Percentiles rank a stretch among this genome's conserved stretches.
phyloP scores from a whole-genome alignment of 2,113 vertebrate species.

The Pipa parva region DNA sequence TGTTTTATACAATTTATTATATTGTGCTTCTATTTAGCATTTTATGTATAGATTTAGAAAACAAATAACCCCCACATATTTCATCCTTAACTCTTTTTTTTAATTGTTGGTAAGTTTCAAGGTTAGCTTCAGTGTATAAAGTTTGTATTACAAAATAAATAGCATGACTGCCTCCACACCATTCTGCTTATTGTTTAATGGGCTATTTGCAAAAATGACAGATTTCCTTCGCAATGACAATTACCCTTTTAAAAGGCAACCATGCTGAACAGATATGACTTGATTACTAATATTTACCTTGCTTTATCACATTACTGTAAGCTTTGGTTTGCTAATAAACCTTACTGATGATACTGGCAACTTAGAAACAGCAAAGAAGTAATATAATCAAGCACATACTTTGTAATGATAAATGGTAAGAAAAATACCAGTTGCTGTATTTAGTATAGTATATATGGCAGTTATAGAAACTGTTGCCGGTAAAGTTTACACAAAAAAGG shows the following conservation, averaged over 20 bases:
- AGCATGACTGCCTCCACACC: conserved; percentile 13
- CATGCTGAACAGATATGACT: conserved; percentile 30
- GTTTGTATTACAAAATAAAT: conserved; percentile 21
- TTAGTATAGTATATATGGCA: not conserved
- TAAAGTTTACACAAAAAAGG: not conserved
- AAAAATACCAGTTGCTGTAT: not conserved
- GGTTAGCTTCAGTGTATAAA: conserved; percentile 5
- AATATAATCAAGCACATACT: not conserved
- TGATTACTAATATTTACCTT: conserved; percentile 41
- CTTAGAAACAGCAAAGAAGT: not conserved
- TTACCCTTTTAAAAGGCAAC: conserved; percentile 41
- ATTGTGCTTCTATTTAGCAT: not conserved
- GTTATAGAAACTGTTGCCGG: not conserved
- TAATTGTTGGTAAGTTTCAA: conserved; percentile 24
- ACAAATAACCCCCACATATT: not conserved
- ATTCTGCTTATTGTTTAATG: conserved; percentile 26
- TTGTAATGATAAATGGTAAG: not conserved
- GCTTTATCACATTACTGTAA: conserved; percentile 25
- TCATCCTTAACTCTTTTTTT: not conserved
- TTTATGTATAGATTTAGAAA: not conserved
- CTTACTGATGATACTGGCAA: conserved; percentile 7
- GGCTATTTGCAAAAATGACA: conserved; percentile 33
- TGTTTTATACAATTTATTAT: too few species aligned
- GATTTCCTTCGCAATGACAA: conserved; percentile 38
- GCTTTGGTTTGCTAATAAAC: conserved; percentile 24